Base-by-base conservation (phyloP, 2,888 invertebrate species). In the Leptinotarsa tumamoca region DNA sequence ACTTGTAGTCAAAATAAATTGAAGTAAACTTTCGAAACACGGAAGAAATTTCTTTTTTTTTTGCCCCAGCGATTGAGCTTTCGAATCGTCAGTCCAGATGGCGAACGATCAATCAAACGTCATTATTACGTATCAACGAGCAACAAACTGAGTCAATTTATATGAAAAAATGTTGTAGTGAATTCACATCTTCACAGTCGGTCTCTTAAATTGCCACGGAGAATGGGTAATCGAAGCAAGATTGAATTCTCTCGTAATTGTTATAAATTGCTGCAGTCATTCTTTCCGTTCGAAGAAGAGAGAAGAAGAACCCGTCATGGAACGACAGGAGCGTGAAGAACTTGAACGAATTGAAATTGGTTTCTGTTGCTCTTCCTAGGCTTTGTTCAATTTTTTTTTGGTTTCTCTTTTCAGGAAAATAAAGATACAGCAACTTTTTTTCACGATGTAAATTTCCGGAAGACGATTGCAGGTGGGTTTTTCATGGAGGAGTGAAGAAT, bases 181-280 rank as follows among this genome's bases (percentile, higher is more conserved):
- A 73, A 74, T 74, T 77, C 74, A 71, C 74, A 74, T 70, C 61
- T 77, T 79, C 77, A 79, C 75, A 74, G 75, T 23, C 66, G 69
- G 75, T 74, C 77, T 72, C 76, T 74, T 74, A 70, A 73, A 79
- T 71, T 56, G 63, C 71, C 75, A 73, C 69, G 71, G 66, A 77
- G 76, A 77, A 76, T 79, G 77, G 77, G 68, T 73, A 77, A 75
- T 79, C 75, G 67, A 77, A 75, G 73, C 63, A 75, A 71, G 71
- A 58, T 75, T 73, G 75, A 75, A 75, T 79, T 77, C 70, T 70
- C 67, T 52, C 50, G 67, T 76, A 75, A 79, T 77, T 75, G 72
- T 73, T 72, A 71, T 74, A 67, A 72, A 71, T 71, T 73, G 61
- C 72, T 71, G 15, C 23, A 4, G 23, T 23, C 58, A 23, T 58